Evolutionary conservation across 2,797 vertebrate species (phyloP), one percentile per base, ranked within the genome.

Genomic region (Perodicticus potto): DNA sequence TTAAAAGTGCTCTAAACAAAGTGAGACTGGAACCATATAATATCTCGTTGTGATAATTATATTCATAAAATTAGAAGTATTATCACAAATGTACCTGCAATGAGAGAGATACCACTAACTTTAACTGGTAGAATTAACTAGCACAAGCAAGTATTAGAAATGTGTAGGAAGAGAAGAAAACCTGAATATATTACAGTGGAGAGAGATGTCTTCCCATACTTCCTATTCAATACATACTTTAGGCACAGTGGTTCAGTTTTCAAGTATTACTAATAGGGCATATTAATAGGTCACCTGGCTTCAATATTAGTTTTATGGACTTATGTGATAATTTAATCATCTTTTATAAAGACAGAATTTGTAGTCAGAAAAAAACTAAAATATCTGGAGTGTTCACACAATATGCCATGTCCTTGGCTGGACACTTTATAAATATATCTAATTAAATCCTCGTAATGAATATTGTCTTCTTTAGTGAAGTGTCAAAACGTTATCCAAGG

Each of bases 61-160:
- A 19, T 70, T 81, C 49, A 53, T 32, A 77, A 76, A 61, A 61
- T 17, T 37, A 19, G 57, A 80, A 53, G 4, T 49, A 55, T 22
- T 74, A 53, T 53, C 49, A 53, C 14, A 73, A 87, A 61, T 73
- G 17, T 32, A 69, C 9, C 4, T 1, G n/a, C 7, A n/a, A 11
- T 86, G 19, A 73, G 34, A 77, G 16, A 63, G 40, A 13, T 55
- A 83, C 20, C 25, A 78, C 16, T 73, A 53, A 76, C 32, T 61
- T 90, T 76, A 85, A 49, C 8, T 37, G 57, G 17, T 27, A 55
- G 25, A 61, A 4, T 37, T 37, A 59, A 70, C 0, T 5, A 37
- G 37, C 22, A n/a, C n/a, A 55, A 55, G 86, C 53, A 96, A 27
- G 5, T 43, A 88, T 57, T 69, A 63, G 32, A 94, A 90, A 82